Conservation (phyloP, 2,888 invertebrate species). For the Sipha maydis region DNA sequence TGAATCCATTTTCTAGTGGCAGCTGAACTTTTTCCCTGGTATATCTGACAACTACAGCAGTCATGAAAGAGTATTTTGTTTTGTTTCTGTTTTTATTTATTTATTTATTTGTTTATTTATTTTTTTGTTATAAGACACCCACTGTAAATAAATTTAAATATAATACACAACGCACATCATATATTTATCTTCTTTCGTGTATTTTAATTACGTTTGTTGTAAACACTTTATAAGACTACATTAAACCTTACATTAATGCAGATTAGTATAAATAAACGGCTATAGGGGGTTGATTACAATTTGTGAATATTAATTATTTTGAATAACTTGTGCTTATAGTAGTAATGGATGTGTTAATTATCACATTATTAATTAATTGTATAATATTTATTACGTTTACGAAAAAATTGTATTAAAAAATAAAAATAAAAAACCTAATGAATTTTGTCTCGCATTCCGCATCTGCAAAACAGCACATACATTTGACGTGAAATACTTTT, state of each 20-base stretch:
- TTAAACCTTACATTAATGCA: neutral
- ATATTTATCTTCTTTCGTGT: neutral
- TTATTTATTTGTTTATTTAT: too few species aligned
- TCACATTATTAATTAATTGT: neutral
- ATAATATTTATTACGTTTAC: neutral
- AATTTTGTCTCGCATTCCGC: neutral
- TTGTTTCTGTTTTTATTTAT: neutral
- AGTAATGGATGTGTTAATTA: neutral
- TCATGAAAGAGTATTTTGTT: constrained; percentile 39
- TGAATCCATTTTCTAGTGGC: constrained; percentile 33
- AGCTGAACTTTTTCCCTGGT: constrained; percentile 31
- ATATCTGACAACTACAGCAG: constrained; percentile 49
- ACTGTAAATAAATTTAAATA: constrained; percentile 20
- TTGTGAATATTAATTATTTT: neutral
- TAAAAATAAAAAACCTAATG: neutral
- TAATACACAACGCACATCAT: neutral
- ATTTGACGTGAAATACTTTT: neutral
- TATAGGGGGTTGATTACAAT: neutral
- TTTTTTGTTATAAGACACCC: neutral
- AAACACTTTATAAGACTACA: neutral
- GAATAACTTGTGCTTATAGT: neutral
- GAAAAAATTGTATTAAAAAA: neutral
- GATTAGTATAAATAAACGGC: neutral
- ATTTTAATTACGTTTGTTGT: constrained; percentile 31
- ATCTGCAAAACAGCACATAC: too few species aligned